These are phyloP conservation scores for Gallinago solitaria DNA, from an alignment of 2,797 vertebrate genomes.

Conservation along the genomic window DNA sequence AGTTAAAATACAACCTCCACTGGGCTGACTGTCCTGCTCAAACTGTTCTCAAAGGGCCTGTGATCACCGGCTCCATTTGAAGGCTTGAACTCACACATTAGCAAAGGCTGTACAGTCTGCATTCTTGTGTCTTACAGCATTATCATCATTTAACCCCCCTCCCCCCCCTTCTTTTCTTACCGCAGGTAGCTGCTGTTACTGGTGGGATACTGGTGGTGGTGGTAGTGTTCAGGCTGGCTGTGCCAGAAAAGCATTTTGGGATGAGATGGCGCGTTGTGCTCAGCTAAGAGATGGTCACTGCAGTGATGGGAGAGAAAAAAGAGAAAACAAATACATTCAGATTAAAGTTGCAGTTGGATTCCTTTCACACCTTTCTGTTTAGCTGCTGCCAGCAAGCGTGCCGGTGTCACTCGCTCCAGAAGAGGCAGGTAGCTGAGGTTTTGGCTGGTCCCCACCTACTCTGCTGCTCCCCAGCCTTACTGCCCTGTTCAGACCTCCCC, in stretches of 20 bases:
- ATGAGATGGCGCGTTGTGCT: constrained; percentile 53
- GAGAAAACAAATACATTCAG: constrained; percentile 25
- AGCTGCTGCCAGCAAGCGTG: background rate
- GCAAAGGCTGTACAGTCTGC: background rate
- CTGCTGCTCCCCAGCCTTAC: background rate
- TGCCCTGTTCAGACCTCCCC: background rate
- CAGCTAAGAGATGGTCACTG: constrained; percentile 58
- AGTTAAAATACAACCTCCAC: background rate
- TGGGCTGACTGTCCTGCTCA: background rate
- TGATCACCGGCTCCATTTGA: accelerated
- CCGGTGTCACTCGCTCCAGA: background rate
- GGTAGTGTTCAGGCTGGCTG: constrained; percentile 79
- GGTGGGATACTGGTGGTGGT: constrained; percentile 59
- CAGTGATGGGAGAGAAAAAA: background rate
- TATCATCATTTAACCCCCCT: background rate
- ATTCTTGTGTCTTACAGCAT: background rate
- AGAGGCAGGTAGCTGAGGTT: background rate
- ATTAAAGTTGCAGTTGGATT: background rate
- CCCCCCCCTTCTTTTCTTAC: constrained; percentile 51
- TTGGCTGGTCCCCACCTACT: background rate
- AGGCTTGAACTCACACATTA: background rate
- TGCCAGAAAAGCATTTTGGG: constrained; percentile 84
- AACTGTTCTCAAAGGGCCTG: background rate
- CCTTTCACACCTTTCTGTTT: background rate
- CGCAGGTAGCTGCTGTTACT: constrained; percentile 63